Percentiles rank a stretch among this genome's conserved stretches.
These are phyloP conservation scores for Eilema sororculum DNA, from an alignment of 2,888 invertebrate species.

Conservation along the genomic window DNA sequence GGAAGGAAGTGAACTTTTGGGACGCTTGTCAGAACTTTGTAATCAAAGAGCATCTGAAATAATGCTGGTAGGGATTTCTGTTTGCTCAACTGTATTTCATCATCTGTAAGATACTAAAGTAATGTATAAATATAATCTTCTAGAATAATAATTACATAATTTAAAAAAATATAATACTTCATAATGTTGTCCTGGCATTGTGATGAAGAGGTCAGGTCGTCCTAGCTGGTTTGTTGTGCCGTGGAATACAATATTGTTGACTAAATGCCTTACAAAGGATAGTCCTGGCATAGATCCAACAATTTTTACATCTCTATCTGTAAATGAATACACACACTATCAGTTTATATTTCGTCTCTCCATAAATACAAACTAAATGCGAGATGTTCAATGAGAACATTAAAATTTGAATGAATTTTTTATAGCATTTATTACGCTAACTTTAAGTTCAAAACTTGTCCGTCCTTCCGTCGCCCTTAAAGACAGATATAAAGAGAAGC, in stretches of 20 bases:
- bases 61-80: conserved; percentile 88
- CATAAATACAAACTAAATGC: background rate
- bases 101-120: conserved; percentile 87
- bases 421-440: too few relatives aligned
- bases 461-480: too few relatives aligned
- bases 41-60: conserved; percentile 90
- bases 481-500: too few relatives aligned
- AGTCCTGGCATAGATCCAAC: conserved; percentile 87
- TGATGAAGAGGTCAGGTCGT: conserved; percentile 88
- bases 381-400: background rate
- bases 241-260: conserved; percentile 88
- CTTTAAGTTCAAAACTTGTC: too few relatives aligned
- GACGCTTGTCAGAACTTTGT: conserved; percentile 86
- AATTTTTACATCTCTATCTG: conserved; percentile 86
- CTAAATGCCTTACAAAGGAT: conserved; percentile 88
- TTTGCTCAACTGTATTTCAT: conserved; percentile 85
- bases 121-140: conserved; percentile 46
- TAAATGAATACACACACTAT: conserved; percentile 46
- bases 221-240: conserved; percentile 86
- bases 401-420: too few relatives aligned
- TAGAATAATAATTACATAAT: background rate
- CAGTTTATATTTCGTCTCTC: background rate
- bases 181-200: conserved; percentile 88
- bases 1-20: conserved; percentile 90
- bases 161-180: conserved; percentile 75